phyloP scores from a whole-genome alignment of 1,140 invertebrate genomes.

The Papilio polytes region DNA sequence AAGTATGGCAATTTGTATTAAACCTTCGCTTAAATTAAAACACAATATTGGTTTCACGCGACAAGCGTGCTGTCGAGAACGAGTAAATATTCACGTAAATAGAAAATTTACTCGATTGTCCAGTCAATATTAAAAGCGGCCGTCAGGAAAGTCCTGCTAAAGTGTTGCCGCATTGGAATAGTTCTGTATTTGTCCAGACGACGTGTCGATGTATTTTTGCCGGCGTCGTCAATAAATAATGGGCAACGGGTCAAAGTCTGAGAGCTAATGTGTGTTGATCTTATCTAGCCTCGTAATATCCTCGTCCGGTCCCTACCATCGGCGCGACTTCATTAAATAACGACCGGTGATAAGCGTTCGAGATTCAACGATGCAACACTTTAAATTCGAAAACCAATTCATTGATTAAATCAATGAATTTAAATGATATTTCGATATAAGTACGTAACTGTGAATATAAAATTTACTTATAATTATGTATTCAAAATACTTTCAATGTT shows the following conservation, averaged over 20 bases:
- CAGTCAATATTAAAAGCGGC: conserved; percentile 35
- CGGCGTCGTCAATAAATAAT: conserved; percentile 74
- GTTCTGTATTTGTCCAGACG: conserved; percentile 35
- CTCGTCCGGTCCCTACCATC: conserved; percentile 49
- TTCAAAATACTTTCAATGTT: conserved; percentile 26
- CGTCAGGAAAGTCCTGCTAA: conserved; percentile 5
- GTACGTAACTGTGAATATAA: conserved; percentile 30
- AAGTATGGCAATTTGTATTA: conserved; percentile 18
- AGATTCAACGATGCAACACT: conserved; percentile 20
- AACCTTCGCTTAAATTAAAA: conserved; percentile 16
- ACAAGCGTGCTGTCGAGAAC: background rate
- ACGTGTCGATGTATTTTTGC: conserved; percentile 72
- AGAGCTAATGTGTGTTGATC: conserved; percentile 78
- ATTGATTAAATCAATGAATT: conserved; percentile 20
- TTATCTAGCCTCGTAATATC: conserved; percentile 60
- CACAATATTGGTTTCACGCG: conserved; percentile 6
- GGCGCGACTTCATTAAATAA: conserved; percentile 29
- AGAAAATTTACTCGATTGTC: conserved; percentile 30
- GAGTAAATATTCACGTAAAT: conserved; percentile 22
- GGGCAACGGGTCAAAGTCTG: conserved; percentile 68
- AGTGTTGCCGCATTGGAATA: conserved; percentile 26
- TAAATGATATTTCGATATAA: conserved; percentile 23
- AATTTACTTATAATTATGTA: conserved; percentile 24
- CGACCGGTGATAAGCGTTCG: conserved; percentile 26
- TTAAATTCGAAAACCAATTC: conserved; percentile 10